These are phyloP conservation scores for Galleria mellonella DNA, from an alignment of 1,140 invertebrate genomes.

Conservation along the genomic window DNA sequence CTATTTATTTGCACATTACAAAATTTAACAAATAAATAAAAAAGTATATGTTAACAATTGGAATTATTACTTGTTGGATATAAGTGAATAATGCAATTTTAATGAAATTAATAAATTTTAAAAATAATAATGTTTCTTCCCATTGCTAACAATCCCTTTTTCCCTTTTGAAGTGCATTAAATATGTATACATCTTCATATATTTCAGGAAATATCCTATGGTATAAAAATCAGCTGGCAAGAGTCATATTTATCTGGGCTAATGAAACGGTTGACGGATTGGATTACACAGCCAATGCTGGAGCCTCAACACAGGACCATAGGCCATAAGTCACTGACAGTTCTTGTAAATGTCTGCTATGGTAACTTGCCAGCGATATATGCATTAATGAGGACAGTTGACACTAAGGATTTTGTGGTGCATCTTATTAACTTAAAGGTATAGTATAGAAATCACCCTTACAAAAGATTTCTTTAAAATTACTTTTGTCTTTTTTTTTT, in stretches of 20 bases:
- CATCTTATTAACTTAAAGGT: conserved; percentile 77
- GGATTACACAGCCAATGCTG: conserved; percentile 73
- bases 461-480: too few species aligned
- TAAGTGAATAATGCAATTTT: too few species aligned
- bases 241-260: conserved; percentile 79
- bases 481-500: conserved; percentile 9
- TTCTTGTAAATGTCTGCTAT: conserved; percentile 84
- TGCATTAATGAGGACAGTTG: conserved; percentile 77
- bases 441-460: conserved; percentile 5
- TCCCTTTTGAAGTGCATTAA: too few species aligned
- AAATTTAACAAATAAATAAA: too few species aligned
- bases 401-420: conserved; percentile 76
- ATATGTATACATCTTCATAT: neutral
- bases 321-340: conserved; percentile 75
- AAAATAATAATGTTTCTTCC: too few species aligned
- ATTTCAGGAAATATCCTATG: conserved; percentile 79
- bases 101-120: too few species aligned
- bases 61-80: too few species aligned
- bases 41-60: too few species aligned
- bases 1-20: too few species aligned
- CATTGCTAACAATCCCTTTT: too few species aligned
- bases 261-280: conserved; percentile 77
- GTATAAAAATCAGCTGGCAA: conserved; percentile 82
- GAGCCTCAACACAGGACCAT: conserved; percentile 75
- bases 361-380: conserved; percentile 81